phyloP scores from a whole-genome alignment of 2,113 vertebrate genomes.

The Tyto alba region DNA sequence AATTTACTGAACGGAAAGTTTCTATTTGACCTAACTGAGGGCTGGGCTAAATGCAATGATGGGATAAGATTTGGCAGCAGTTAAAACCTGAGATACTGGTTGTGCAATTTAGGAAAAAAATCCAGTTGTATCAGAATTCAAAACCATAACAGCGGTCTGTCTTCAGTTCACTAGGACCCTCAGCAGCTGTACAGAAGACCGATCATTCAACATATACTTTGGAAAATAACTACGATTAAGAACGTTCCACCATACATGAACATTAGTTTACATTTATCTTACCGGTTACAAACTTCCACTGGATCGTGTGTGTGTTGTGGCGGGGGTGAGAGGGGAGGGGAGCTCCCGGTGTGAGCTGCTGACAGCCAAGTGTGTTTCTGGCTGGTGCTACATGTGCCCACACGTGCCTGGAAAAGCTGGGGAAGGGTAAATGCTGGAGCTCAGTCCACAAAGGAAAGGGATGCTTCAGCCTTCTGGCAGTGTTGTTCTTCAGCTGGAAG shows the following conservation, averaged over 20 bases:
- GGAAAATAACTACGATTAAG: background rate
- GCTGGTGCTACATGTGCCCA: background rate
- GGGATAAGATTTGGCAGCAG: background rate
- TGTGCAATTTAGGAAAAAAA: background rate
- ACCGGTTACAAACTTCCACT: background rate
- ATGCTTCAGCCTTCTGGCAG: background rate
- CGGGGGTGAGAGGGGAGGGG: background rate
- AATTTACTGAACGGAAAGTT: background rate
- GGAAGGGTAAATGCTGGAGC: background rate
- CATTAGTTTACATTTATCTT: too few relatives aligned
- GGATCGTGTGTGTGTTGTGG: accelerated
- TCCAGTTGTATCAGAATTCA: background rate
- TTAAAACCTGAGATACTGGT: background rate
- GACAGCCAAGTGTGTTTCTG: accelerated
- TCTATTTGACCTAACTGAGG: background rate
- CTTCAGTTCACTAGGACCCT: background rate
- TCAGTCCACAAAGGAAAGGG: background rate
- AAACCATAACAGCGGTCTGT: background rate
- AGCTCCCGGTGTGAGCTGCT: background rate
- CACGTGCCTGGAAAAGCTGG: background rate
- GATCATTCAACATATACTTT: background rate
- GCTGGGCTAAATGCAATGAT: background rate
- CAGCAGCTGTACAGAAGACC: background rate
- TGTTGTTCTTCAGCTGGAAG: background rate
- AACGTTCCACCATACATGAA: background rate